A percentile compares a stretch with the other conserved stretches of the same genome.
Evolutionary conservation across 2,888 invertebrate species (phyloP).

Genomic region (Halictus ligatus): DNA sequence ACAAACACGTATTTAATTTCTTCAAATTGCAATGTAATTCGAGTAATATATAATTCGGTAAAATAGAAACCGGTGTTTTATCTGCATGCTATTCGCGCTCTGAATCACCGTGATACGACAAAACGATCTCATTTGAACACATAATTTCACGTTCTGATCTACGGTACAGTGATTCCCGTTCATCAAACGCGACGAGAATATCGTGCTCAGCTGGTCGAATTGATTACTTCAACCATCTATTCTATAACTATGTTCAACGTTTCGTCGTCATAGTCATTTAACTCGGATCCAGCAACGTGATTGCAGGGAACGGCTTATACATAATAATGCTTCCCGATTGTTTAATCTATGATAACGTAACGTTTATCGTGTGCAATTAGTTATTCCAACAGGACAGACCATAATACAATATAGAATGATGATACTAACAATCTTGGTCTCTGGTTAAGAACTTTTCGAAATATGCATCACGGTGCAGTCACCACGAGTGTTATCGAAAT

Average conservation of each 20-base stretch:
- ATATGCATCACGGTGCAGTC: not conserved
- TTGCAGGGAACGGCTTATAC: not conserved
- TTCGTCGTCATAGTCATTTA: constrained; percentile 6
- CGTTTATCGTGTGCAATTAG: not conserved
- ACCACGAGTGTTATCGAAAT: not conserved
- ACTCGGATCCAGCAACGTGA: not conserved
- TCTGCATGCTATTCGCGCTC: not conserved
- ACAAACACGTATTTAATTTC: not conserved
- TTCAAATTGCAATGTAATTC: not conserved
- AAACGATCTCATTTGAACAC: not conserved
- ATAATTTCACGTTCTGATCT: not conserved
- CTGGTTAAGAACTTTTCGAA: not conserved
- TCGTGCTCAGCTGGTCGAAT: constrained; percentile 2
- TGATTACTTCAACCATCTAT: not conserved
- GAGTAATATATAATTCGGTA: not conserved
- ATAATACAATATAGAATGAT: not conserved
- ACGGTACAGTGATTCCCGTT: not conserved
- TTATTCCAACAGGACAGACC: not conserved
- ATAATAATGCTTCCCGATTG: not conserved
- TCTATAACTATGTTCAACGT: constrained; percentile 4
- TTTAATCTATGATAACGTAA: constrained; percentile 20
- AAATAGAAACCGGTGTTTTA: not conserved
- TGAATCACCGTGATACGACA: not conserved
- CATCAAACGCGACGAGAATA: constrained; percentile 1
- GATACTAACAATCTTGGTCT: not conserved